Evolutionary conservation across 1,140 invertebrate species (phyloP), one percentile per base, ranked within the genome.

Genomic region (Drosophila nebulosa): DNA sequence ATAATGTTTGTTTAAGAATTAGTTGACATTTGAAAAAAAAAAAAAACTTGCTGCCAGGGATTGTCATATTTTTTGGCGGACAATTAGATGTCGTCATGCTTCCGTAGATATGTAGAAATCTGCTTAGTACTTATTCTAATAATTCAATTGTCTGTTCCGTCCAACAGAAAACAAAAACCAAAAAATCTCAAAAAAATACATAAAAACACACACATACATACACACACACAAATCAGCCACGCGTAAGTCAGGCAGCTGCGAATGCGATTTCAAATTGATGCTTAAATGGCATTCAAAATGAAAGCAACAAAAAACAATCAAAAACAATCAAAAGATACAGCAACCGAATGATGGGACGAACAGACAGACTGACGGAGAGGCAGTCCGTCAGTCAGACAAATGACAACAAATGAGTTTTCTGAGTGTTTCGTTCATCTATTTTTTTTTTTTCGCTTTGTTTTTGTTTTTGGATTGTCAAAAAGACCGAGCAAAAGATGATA

Each of bases 401-500:
- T 74, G 81, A 80, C 80, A 86, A 69, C 81, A 88, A 86, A 88
- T 78, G 81, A 88, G 81, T 63, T 69, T 81, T 85, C 81, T 64
- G 62, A 85, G 81, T 76, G 79, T 72, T 46, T 84, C 60, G 65
- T 26, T 26, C 39, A 46, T 69, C 69, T 64, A 64, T 69, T 64
- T 78, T 69, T 63, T 46, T 55, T 74, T 68, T 78, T 69, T 0
- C 0, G 27, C 10, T 30, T 30, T 30, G 27, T 30, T 30, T 69
- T 63, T 46, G 56, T 74, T 68, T 79, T 69, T 55, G 30, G 30
- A 18, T 42, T 42, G 39, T 42, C 39, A 42, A 42, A 42, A 42
- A 42, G 39, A 18, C 26, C 52, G 24, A 18, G 52, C n/a, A 55
- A 55, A 55, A 55, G 16, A 55, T 55, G 52, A 55, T 55, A 55